A percentile compares a stretch with the other conserved stretches of the same genome.
Evolutionary conservation across 2,113 vertebrate genomes (phyloP).

Genomic region (Ceuthmochares aereus): DNA sequence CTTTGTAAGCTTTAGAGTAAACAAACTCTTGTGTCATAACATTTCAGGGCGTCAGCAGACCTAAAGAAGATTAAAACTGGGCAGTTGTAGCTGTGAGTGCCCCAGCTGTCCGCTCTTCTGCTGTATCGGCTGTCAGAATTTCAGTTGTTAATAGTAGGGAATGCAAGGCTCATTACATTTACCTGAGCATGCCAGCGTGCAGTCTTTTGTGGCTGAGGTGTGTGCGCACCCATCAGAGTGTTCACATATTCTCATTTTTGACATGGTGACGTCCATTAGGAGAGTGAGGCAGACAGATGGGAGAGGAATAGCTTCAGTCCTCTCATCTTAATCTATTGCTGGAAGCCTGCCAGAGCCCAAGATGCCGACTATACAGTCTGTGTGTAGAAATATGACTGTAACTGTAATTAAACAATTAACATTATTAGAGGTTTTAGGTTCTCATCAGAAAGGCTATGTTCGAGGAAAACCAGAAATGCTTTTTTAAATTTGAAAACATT

Average conservation of each 20-base stretch:
- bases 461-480: not conserved
- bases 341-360: not conserved
- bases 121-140: not conserved
- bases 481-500: not conserved
- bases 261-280: not conserved
- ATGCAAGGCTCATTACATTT: not conserved
- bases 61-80: not conserved
- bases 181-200: not conserved
- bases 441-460: not conserved
- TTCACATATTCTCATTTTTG: not conserved
- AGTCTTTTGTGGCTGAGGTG: not conserved
- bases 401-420: not conserved
- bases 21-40: not conserved
- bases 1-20: not conserved
- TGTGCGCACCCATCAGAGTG: not conserved
- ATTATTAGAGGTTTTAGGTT: not conserved
- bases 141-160: fast-evolving
- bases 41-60: not conserved
- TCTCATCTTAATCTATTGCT: not conserved
- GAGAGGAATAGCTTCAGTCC: not conserved
- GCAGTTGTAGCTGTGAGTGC: not conserved
- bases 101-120: not conserved
- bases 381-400: not conserved
- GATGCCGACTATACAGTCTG: not conserved
- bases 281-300: not conserved